phyloP scores from a whole-genome alignment of 1,140 invertebrate species.

The Gonatopus flavifemur region DNA sequence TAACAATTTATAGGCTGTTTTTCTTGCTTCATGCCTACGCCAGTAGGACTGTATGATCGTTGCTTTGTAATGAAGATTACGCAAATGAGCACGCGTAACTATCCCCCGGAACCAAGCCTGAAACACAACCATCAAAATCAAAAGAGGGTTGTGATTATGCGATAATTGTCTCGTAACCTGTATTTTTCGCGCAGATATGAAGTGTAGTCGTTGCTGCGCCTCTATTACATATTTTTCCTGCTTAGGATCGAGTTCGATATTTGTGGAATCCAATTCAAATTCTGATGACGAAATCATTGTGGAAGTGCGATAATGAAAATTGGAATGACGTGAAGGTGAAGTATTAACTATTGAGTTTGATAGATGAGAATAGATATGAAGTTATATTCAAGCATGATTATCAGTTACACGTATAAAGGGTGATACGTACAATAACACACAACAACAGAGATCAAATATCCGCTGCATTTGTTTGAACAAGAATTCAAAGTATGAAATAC shows the following conservation, averaged over 20 bases:
- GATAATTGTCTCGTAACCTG: background rate
- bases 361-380: too few relatives aligned
- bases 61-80: constrained; percentile 24
- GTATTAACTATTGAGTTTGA: too few relatives aligned
- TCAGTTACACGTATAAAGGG: too few relatives aligned
- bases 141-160: too few relatives aligned
- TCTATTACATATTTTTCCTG: background rate
- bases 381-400: too few relatives aligned
- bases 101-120: constrained; percentile 40
- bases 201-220: background rate
- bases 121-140: too few relatives aligned
- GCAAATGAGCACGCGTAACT: constrained; percentile 28
- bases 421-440: too few relatives aligned
- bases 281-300: background rate
- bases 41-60: constrained; percentile 33
- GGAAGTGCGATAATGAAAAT: too few relatives aligned
- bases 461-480: too few relatives aligned
- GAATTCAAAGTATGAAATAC: too few relatives aligned
- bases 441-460: too few relatives aligned
- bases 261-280: background rate
- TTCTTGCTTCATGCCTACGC: constrained; percentile 27
- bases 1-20: constrained; percentile 12
- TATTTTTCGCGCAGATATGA: background rate
- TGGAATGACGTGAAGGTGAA: too few relatives aligned
- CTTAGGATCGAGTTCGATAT: background rate